Base-by-base conservation (phyloP, 2,888 invertebrate genomes). In the Dicyrtoma fusca region DNA sequence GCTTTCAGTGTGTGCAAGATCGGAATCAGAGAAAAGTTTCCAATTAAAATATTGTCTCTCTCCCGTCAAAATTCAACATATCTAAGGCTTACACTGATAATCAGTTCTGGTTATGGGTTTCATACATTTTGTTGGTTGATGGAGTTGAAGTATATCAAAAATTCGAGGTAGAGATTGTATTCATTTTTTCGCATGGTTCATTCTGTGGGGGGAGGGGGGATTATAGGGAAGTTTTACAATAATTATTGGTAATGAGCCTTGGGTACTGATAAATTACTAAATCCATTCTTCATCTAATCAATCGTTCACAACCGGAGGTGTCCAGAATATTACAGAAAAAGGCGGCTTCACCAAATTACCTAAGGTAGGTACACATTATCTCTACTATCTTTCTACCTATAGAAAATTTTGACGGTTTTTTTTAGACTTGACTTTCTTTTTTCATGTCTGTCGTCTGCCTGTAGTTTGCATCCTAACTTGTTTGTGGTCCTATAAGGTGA, bases 231-330 rank as follows among this genome's bases (percentile, higher is more conserved):
- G 34, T 34, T 53, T 19, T 11, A 53, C 19, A 53, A 17, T 6
- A 17, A 5, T 51, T 14, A 14, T 53, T 53, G 5, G 13, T 19
- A 4, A 57, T 21, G 19, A 17, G 19, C 19, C 19, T 17, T 49
- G 14, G 14, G 19, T 6, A 49, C 49, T 49, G 49, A 17, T 14
- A 17, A 19, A 17, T 49, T 49, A 19, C 19, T 49, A 49, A 17
- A 17, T 49, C n/a, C 19, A 17, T 19, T 49, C 49, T 49, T 17
- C 49, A 49, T 13, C 14, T 49, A 19, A 44, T 55, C 71, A 71
- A 71, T 71, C 71, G 71, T 64, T 63, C 71, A 71, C 71, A 71
- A 71, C 71, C 71, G 71, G 71, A 71, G 71, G 71, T 71, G 64
- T 71, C 23, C 57, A 57, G 57, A 57, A 57, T 57, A 25, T 57